phyloP scores from a whole-genome alignment of 2,888 invertebrate species.

The Tupiocoris notatus region DNA sequence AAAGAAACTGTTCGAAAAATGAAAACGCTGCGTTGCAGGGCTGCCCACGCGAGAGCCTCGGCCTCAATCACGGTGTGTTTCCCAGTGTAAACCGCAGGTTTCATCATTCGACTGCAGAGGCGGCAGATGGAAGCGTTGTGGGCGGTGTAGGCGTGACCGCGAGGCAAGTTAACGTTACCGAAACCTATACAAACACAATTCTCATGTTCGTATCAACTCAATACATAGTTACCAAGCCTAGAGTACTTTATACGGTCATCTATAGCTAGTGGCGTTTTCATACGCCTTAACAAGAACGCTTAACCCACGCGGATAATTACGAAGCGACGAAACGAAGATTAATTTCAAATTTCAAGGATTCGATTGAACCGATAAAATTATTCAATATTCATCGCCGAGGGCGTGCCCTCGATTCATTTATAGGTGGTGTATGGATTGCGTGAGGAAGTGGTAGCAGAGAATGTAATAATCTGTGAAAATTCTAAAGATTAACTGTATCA shows the following conservation, averaged over 20 bases:
- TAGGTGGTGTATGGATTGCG: no score
- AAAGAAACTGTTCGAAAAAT: not conserved
- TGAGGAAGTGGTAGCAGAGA: no score
- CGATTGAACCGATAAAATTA: not conserved
- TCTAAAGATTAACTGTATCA: no score
- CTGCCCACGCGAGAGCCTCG: constrained; percentile 26
- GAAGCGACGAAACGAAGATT: not conserved
- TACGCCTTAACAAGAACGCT: not conserved
- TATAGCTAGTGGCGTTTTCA: not conserved
- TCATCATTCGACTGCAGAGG: constrained; percentile 15
- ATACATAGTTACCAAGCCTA: not conserved
- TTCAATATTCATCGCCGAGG: not conserved
- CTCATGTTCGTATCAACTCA: not conserved
- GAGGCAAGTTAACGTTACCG: not conserved
- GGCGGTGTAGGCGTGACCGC: constrained; percentile 26
- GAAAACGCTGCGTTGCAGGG: not conserved
- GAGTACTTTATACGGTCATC: not conserved
- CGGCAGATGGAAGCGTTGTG: not conserved
- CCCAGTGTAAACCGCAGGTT: constrained; percentile 24
- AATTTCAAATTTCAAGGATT: not conserved
- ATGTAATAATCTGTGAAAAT: no score
- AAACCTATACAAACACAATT: not conserved
- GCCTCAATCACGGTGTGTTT: constrained; percentile 17
- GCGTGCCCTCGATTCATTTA: not conserved
- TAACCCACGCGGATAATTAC: not conserved